Percentiles rank a stretch among this genome's conserved stretches.
These are phyloP conservation scores for Neodiprion virginianus DNA, from an alignment of 1,140 invertebrate species.

Conservation along the genomic window DNA sequence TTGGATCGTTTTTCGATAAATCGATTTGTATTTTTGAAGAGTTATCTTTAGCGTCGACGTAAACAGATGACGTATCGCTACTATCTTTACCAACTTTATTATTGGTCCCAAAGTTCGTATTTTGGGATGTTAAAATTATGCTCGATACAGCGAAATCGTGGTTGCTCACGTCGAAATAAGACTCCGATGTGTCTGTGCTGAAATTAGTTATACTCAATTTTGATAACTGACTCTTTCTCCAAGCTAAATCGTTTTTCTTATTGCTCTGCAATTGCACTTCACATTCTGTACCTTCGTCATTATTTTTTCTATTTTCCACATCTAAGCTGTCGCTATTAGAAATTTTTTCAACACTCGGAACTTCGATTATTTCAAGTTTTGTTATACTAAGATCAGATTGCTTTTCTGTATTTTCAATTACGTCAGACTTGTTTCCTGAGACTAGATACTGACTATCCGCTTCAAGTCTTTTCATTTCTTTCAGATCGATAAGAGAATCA, in stretches of 20 bases:
- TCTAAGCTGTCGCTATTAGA: not conserved
- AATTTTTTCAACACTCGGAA: constrained; percentile 13
- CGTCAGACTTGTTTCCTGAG: not conserved
- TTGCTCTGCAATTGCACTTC: not conserved
- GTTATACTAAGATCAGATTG: too few species aligned
- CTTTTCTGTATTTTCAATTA: constrained; percentile 14
- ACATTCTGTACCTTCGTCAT: not conserved
- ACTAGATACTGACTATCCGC: not conserved
- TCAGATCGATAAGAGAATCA: not conserved
- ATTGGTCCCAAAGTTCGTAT: not conserved
- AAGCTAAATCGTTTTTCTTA: not conserved
- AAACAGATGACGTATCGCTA: constrained; percentile 15
- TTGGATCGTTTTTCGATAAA: too few species aligned
- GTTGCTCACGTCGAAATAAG: constrained; percentile 19
- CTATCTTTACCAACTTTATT: not conserved
- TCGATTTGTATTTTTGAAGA: too few species aligned
- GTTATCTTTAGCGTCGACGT: not conserved
- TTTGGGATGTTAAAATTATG: constrained; percentile 10
- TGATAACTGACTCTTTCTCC: not conserved
- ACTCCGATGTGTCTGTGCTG: constrained; percentile 18
- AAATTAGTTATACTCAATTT: constrained; percentile 8
- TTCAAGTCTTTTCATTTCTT: not conserved
- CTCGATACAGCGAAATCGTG: constrained; percentile 14
- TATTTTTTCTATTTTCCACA: not conserved
- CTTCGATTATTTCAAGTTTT: constrained; percentile 11